Evolutionary conservation across 2,113 vertebrate species (phyloP).

Genomic region (Australoheros scitulus): DNA sequence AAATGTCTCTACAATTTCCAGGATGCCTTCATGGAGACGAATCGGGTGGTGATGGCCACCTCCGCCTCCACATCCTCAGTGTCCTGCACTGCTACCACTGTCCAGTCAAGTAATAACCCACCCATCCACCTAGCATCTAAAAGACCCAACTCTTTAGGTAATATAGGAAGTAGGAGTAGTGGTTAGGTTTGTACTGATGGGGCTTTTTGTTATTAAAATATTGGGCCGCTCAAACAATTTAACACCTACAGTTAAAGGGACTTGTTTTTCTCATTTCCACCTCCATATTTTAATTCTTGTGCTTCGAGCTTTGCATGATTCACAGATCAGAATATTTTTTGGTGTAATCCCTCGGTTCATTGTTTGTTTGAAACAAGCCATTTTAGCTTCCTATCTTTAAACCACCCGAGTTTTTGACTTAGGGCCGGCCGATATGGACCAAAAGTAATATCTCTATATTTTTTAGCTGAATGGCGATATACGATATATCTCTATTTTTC

Average conservation of each 20-base stretch:
- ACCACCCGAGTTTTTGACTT: not conserved
- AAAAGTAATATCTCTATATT: too few relatives aligned
- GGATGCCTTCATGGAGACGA: constrained; percentile 96
- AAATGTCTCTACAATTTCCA: constrained; percentile 99
- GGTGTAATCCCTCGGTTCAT: not conserved
- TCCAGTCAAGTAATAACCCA: constrained; percentile 95
- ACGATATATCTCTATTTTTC: too few relatives aligned
- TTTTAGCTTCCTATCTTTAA: not conserved
- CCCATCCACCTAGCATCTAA: constrained; percentile 90
- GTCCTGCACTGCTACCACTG: constrained; percentile 95
- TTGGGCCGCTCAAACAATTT: not conserved
- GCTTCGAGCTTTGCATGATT: not conserved
- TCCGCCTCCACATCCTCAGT: constrained; percentile 93
- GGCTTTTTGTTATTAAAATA: not conserved
- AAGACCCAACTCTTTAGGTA: constrained; percentile 90
- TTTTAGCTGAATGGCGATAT: too few relatives aligned
- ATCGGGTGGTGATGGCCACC: constrained; percentile 93
- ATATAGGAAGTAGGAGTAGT: constrained; percentile 61
- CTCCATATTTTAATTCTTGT: not conserved
- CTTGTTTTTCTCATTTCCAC: not conserved
- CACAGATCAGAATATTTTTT: not conserved
- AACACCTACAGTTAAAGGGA: not conserved
- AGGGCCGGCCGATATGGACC: too few relatives aligned
- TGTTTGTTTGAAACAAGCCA: not conserved
- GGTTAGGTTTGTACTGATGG: constrained; percentile 41